These are phyloP conservation scores for Chaenodraco wilsoni DNA, from an alignment of 2,797 vertebrate genomes.

Conservation along the genomic window DNA sequence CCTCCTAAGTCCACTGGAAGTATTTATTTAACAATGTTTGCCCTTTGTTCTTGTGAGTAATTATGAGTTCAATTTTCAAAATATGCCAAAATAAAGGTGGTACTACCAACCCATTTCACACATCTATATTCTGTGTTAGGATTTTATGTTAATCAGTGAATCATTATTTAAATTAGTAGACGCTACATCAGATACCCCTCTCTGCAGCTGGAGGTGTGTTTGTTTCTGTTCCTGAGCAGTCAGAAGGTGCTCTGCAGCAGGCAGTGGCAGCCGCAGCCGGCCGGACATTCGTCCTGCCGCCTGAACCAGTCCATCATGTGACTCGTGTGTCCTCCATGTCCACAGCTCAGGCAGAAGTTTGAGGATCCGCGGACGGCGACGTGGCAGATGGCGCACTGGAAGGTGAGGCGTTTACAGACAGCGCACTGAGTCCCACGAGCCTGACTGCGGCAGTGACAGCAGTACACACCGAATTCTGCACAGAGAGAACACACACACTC, in stretches of 20 bases:
- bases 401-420: conserved; percentile 94
- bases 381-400: conserved; percentile 97
- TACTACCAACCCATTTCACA: no score
- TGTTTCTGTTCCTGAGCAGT: no score
- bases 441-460: conserved; percentile 96
- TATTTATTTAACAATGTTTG: no score
- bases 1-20: no score
- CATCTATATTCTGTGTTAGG: no score
- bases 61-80: no score
- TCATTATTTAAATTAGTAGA: no score
- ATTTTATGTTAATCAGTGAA: no score
- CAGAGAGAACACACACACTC: background rate
- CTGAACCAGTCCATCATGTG: conserved; percentile 99
- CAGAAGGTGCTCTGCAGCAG: conserved; percentile 95
- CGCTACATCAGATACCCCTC: no score
- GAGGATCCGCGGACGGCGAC: conserved; percentile 95
- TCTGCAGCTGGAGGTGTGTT: no score
- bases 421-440: conserved; percentile 93
- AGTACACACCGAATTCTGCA: conserved; percentile 95
- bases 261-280: conserved; percentile 89
- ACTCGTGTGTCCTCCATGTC: conserved; percentile 94
- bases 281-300: conserved; percentile 94
- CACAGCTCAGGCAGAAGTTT: conserved; percentile 96
- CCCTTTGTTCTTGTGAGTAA: no score
- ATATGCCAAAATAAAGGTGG: no score